Evolutionary conservation across 1,140 invertebrate genomes (phyloP).

Genomic region (Drosophila pectinifera): DNA sequence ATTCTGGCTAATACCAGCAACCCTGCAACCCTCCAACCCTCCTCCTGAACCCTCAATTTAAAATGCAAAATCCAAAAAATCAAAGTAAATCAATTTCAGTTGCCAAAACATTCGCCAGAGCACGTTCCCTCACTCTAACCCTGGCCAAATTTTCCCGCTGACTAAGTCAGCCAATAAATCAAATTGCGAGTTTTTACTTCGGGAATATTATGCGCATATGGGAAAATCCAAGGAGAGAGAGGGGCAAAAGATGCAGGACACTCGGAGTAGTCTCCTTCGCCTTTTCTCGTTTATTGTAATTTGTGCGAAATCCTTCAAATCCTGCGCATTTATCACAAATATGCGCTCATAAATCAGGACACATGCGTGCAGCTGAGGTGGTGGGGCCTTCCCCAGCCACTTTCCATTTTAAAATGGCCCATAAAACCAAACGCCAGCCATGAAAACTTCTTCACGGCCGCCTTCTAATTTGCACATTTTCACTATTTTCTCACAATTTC

Average conservation of each 20-base stretch:
- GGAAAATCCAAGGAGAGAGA: not conserved
- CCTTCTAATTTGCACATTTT: slow-evolving; percentile 83
- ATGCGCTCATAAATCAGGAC: slow-evolving; percentile 73
- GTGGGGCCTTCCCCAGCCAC: slow-evolving; percentile 16
- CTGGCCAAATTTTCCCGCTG: slow-evolving; percentile 29
- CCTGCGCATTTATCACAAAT: slow-evolving; percentile 74
- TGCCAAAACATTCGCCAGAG: slow-evolving; percentile 62
- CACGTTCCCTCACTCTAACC: slow-evolving; percentile 39
- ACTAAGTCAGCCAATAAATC: slow-evolving; percentile 80
- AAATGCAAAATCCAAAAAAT: slow-evolving; percentile 84
- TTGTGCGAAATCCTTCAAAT: slow-evolving; percentile 78
- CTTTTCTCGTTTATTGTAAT: slow-evolving; percentile 61
- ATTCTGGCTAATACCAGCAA: slow-evolving; percentile 40
- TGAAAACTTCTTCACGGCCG: slow-evolving; percentile 46
- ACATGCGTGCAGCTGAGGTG: slow-evolving; percentile 50
- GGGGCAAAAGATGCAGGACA: slow-evolving; percentile 29
- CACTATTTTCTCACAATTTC: slow-evolving; percentile 73
- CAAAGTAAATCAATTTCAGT: slow-evolving; percentile 84
- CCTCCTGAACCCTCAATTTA: slow-evolving; percentile 62
- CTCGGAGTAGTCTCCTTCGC: slow-evolving; percentile 10
- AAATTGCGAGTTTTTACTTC: slow-evolving; percentile 66
- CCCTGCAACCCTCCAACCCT: slow-evolving; percentile 26
- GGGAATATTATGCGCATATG: slow-evolving; percentile 75
- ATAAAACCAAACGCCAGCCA: slow-evolving; percentile 67
- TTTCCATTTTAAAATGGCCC: slow-evolving; percentile 63